phyloP scores from a whole-genome alignment of 1,140 invertebrate species.

The Prorops nasuta region DNA sequence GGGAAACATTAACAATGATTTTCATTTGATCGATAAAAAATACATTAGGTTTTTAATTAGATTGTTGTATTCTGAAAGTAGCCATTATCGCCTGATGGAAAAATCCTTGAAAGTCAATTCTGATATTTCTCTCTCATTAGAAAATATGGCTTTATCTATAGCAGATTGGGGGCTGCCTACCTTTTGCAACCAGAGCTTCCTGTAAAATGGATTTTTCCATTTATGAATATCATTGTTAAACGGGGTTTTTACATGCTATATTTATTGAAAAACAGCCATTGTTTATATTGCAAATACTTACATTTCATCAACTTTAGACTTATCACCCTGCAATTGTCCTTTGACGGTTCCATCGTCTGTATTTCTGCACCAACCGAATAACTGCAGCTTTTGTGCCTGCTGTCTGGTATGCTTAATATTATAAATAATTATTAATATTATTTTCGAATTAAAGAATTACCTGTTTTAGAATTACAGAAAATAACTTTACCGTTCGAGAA shows the following conservation, averaged over 20 bases:
- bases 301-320: constrained; percentile 66
- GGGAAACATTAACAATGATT: neutral
- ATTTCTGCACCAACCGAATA: constrained; percentile 78
- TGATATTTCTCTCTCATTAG: constrained; percentile 60
- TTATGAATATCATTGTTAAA: constrained; percentile 2
- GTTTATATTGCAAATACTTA: no score
- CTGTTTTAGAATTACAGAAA: no score
- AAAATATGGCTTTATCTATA: constrained; percentile 68
- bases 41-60: no score
- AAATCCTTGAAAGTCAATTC: constrained; percentile 25
- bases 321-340: constrained; percentile 68
- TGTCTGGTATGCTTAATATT: constrained; percentile 64
- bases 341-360: constrained; percentile 69
- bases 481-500: no score
- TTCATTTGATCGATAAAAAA: no score
- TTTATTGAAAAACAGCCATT: no score
- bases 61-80: no score
- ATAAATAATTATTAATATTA: neutral
- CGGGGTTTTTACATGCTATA: constrained; percentile 1
- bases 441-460: no score
- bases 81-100: constrained; percentile 34
- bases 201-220: constrained; percentile 39
- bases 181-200: constrained; percentile 69
- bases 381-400: constrained; percentile 63
- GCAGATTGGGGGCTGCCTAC: constrained; percentile 68